Base-by-base conservation (phyloP, 2,888 invertebrate genomes). In the Morpho deidamia region DNA sequence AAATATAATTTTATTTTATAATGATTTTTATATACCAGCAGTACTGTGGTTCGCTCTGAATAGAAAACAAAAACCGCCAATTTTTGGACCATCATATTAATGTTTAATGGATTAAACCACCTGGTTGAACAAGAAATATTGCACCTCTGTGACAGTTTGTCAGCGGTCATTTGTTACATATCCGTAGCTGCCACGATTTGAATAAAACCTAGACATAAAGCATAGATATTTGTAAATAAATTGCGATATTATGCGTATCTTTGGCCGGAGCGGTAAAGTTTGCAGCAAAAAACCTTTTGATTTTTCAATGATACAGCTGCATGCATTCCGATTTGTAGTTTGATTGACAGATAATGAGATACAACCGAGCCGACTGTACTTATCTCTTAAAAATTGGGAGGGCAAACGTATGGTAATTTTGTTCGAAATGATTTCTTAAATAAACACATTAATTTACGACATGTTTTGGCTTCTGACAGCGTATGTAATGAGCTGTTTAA, bases 81-180 rank as follows among this genome's bases (percentile, higher is more conserved):
- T 62, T 11, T 72, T 70, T 72, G 71, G 67, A 66, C 64, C 60
- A 69, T 68, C 65, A 74, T 76, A 64, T 69, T 64, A 57, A 87
- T 88, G 86, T 80, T 65, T 88, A 74, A 87, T 87, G 81, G 68
- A 88, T 86, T 72, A 67, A 72, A 79, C 76, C 88, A 88, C 83
- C 88, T 88, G 87, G 88, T 77, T 73, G 63, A 64, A 67, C 65
- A 64, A 74, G 84, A 88, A 74, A 85, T 80, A 88, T 88, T 84
- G 84, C 83, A 83, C 75, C 70, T 67, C 53, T 55, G 65, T 78
- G 81, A 83, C 78, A 79, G 73, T 69, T 84, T 87, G 88, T 70
- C 88, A 86, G 75, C 53, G 70, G 73, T 72, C 74, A 85, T 88
- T 86, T 83, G 68, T 88, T 73, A 78, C 69, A 56, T 63, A 68